These are phyloP conservation scores for Malacosoma neustria DNA, from an alignment of 2,888 invertebrate species.

Conservation along the genomic window DNA sequence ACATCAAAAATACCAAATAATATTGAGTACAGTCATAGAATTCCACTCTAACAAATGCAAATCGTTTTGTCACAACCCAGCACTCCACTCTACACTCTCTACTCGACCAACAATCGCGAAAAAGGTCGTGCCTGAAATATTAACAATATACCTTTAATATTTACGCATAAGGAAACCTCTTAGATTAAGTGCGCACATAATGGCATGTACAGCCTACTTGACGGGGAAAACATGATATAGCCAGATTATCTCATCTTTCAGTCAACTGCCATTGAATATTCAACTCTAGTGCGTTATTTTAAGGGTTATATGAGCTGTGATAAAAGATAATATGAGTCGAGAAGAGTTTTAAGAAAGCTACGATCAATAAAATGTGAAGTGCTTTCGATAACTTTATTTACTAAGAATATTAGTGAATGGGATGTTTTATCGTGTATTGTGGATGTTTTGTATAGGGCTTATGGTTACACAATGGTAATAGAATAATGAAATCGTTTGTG, in stretches of 20 bases:
- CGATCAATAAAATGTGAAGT: background rate
- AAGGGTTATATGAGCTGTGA: background rate
- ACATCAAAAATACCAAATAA: too few species aligned
- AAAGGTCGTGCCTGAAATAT: background rate
- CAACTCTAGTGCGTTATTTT: background rate
- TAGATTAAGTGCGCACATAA: slow-evolving; percentile 7
- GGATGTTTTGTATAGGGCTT: too few species aligned
- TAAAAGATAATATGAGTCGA: background rate
- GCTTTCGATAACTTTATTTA: background rate
- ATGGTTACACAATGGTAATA: too few species aligned
- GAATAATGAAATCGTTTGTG: too few species aligned
- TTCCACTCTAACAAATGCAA: background rate
- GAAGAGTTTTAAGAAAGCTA: background rate
- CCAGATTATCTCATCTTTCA: slow-evolving; percentile 12
- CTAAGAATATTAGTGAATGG: background rate
- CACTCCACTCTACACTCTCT: background rate
- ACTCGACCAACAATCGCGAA: background rate
- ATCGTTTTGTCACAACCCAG: background rate
- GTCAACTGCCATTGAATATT: background rate
- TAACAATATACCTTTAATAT: background rate
- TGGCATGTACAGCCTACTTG: slow-evolving; percentile 13
- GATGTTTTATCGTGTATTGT: background rate
- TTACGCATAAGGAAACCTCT: slow-evolving; percentile 2
- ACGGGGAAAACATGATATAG: slow-evolving; percentile 31
- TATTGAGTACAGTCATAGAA: too few species aligned